Percentiles rank a stretch among this genome's conserved stretches.
These are phyloP conservation scores for Dufourea novaeangliae DNA, from an alignment of 1,140 invertebrate genomes.

Conservation along the genomic window DNA sequence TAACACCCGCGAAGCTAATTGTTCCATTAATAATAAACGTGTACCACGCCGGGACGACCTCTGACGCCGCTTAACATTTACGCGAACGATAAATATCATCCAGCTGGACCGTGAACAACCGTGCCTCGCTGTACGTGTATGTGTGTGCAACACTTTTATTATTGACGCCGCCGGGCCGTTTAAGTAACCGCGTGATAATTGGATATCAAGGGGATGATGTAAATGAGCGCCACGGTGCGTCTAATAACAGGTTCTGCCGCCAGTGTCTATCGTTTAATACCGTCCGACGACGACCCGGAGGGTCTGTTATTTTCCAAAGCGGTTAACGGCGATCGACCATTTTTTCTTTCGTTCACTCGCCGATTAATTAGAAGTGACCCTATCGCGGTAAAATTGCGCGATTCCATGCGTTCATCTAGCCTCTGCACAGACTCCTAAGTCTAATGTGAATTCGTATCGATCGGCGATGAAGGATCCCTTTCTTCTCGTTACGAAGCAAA, in stretches of 20 bases:
- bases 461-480: neutral
- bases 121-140: no score
- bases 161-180: neutral
- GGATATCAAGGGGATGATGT: slow-evolving; percentile 45
- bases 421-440: neutral
- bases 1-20: slow-evolving; percentile 40
- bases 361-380: slow-evolving; percentile 13
- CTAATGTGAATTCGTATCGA: neutral
- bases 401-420: neutral
- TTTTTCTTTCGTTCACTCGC: neutral
- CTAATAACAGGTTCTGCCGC: slow-evolving; percentile 39
- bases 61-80: slow-evolving; percentile 8
- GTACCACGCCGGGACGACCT: neutral
- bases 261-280: slow-evolving; percentile 13
- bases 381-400: neutral
- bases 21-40: slow-evolving; percentile 47
- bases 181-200: slow-evolving; percentile 45
- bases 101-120: no score
- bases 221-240: slow-evolving; percentile 33
- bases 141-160: slow-evolving; percentile 40
- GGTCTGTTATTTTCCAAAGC: neutral
- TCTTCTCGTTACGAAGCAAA: neutral
- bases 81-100: slow-evolving; percentile 28
- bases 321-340: neutral
- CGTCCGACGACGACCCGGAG: neutral